These are phyloP conservation scores for Drosophila obscura DNA, from an alignment of 1,140 invertebrate species.

Conservation along the genomic window DNA sequence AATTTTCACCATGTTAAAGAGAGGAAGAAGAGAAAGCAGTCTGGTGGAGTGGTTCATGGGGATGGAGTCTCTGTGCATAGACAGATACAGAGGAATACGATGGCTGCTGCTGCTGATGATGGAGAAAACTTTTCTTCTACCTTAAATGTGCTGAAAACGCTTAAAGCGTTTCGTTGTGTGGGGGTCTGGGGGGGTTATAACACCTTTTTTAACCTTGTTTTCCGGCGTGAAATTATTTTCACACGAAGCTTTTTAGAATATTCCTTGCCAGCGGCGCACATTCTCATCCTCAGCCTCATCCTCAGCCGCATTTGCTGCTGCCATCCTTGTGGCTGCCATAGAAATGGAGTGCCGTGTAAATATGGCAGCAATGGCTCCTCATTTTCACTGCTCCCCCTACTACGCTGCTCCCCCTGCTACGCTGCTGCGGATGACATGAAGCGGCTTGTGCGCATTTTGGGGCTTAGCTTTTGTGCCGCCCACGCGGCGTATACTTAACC, in stretches of 20 bases:
- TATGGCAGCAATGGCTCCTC: slow-evolving; percentile 38
- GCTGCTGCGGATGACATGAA: slow-evolving; percentile 37
- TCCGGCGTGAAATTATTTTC: slow-evolving; percentile 74
- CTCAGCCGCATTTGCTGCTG: too few relatives aligned
- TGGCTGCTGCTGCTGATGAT: too few relatives aligned
- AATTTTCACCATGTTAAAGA: slow-evolving; percentile 60
- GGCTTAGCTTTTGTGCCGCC: slow-evolving; percentile 56
- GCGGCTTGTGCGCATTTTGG: slow-evolving; percentile 53
- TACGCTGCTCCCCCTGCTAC: slow-evolving; percentile 13
- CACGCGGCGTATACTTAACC: slow-evolving; percentile 67
- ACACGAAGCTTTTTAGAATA: slow-evolving; percentile 67
- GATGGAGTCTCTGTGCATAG: too few relatives aligned
- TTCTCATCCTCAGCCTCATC: too few relatives aligned
- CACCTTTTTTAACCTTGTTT: slow-evolving; percentile 76
- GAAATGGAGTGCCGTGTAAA: slow-evolving; percentile 66
- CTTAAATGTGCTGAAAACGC: too few relatives aligned
- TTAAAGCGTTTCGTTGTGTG: too few relatives aligned
- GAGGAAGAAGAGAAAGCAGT: slow-evolving; percentile 2
- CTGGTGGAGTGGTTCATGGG: not conserved
- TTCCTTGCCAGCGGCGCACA: slow-evolving; percentile 34
- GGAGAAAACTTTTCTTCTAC: too few relatives aligned
- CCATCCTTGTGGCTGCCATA: slow-evolving; percentile 3
- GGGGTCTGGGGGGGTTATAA: slow-evolving; percentile 13
- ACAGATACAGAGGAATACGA: slow-evolving; percentile 3
- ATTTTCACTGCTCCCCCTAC: not conserved